Conservation (phyloP, 2,888 invertebrate genomes). For the Antheraea yamamai region DNA sequence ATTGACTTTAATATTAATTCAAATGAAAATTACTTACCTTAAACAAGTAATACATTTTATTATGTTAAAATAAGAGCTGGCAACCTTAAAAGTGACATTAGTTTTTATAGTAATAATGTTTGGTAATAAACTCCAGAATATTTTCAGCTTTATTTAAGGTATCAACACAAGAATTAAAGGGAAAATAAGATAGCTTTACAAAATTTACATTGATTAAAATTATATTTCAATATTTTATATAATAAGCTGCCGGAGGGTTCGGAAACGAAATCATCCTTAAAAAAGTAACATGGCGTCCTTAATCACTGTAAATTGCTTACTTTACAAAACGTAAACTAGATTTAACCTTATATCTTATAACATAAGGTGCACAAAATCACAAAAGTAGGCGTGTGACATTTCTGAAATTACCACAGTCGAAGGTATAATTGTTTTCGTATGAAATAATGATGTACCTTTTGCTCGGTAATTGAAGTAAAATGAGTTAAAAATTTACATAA, state of each 20-base stretch:
- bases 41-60: too few relatives aligned
- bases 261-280: neutral
- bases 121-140: neutral
- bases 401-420: conserved; percentile 48
- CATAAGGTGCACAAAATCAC: conserved; percentile 34
- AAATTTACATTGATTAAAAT: neutral
- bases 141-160: neutral
- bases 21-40: too few relatives aligned
- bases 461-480: conserved; percentile 10
- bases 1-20: too few relatives aligned
- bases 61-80: too few relatives aligned
- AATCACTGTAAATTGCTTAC: conserved; percentile 11
- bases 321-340: neutral
- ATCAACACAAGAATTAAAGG: neutral
- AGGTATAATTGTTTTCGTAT: conserved; percentile 53
- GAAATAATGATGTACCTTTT: conserved; percentile 12
- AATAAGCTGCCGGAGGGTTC: neutral
- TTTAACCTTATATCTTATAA: neutral
- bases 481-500: conserved; percentile 16
- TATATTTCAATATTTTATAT: neutral
- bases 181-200: neutral
- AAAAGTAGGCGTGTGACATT: conserved; percentile 55
- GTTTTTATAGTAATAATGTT: neutral
- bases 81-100: neutral
- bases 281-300: conserved; percentile 5